Base-by-base conservation (phyloP, 2,888 invertebrate genomes). In the Microchrysa polita region DNA sequence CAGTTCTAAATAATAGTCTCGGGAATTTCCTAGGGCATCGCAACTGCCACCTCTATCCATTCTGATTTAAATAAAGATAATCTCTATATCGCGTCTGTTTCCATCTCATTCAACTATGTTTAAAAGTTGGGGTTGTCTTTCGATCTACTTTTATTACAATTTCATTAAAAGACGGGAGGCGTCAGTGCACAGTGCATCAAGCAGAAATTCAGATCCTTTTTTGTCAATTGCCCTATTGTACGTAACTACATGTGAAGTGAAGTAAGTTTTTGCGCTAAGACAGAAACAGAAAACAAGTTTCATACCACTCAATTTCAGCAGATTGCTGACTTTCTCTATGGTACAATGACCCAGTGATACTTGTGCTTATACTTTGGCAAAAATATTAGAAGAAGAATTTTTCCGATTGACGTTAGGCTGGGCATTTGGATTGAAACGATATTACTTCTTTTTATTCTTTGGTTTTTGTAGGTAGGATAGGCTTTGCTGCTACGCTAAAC, bases 121-220 rank as follows among this genome's bases (percentile, higher is more conserved):
- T 34, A 34, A 7, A 34, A 34, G 27, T 34, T 18, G 16, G 7
- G 20, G n/a, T 14, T 22, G 42, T 7, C 22, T 22, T 65, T 9
- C 65, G 48, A 44, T 48, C 48, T 14, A 65, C 44, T 65, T 61
- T 61, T 61, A 61, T 61, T 61, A 40, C 61, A 18, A 61, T 61
- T 65, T 65, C 65, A 48, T 65, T 44, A 48, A 65, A 48, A 10
- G 16, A 48, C n/a, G n/a, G n/a, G n/a, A n/a, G n/a, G n/a, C n/a
- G n/a, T n/a, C n/a, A n/a, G n/a, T n/a, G n/a, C n/a, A n/a, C 18
- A 48, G 34, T 61, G n/a, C 34, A 40, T n/a, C n/a, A n/a, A n/a
- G n/a, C n/a, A n/a, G n/a, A n/a, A n/a, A n/a, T 20, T n/a, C 16
- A 10, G 4, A 20, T 20, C 22, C 55, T 55, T 55, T 55, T 20